Base-by-base conservation (phyloP, 1,140 invertebrate species). In the Tenebrio molitor region DNA sequence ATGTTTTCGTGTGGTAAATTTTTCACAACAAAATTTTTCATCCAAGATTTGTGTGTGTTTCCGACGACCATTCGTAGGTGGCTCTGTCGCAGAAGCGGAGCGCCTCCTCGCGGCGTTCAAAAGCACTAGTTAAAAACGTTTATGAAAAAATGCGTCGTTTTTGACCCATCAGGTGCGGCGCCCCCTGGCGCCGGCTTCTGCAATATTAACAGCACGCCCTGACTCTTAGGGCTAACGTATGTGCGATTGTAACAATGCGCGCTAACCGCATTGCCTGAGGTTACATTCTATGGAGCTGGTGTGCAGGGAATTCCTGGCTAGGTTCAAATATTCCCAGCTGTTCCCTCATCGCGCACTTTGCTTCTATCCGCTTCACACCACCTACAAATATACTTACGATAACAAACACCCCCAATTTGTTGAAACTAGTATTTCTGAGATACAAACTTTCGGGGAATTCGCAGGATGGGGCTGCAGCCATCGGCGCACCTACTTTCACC, bases 311-410 rank as follows among this genome's bases (percentile, higher is more conserved):
- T 75, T 72, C 66, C 65, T 72, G 69, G 17, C 36, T 71, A 42
- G 34, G 46, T 58, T 75, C 69, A 72, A 75, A 72, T 75, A 75
- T 72, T 70, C 69, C 73, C 73, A 75, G 73, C 70, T 75, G 73
- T 75, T 75, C 33, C 69, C 69, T 44, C 19, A 41, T 58, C 53
- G 21, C 53, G 14, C n/a, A 42, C 14, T 62, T 15, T 23, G 34
- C 44, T 50, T 29, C 14, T 15, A 36, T 16, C 23, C 29, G 25
- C 58, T 42, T 41, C 50, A 44, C 36, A 42, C 39, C 42, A 44
- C 39, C 36, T 25, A 41, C 42, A 44, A 66, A 66, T 66, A 66
- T 19, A 44, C 36, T 42, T 64, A 64, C 58, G 34, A 23, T 23
- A 66, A 41, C 23, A 41, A 41, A 66, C 64, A 25, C 7, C 23